A percentile compares a stretch with the other conserved stretches of the same genome.
phyloP scores from a whole-genome alignment of 2,888 invertebrate species.

The Lithodes maja region DNA sequence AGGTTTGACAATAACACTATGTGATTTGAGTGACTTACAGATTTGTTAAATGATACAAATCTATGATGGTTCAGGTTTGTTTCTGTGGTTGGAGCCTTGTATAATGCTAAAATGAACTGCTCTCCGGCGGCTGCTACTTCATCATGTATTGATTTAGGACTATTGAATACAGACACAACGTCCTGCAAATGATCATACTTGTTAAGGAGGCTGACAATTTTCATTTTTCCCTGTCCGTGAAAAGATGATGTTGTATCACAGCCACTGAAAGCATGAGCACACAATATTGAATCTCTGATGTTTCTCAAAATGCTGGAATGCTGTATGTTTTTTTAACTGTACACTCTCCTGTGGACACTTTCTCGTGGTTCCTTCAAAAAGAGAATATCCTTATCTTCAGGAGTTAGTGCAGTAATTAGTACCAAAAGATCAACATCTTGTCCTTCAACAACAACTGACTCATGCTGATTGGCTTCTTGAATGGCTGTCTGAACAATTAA shows the following conservation, averaged over 20 bases:
- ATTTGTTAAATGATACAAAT: conserved; percentile 72
- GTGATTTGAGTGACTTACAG: conserved; percentile 70
- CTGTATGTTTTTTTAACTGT: too few species aligned
- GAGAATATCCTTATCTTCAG: conserved; percentile 71
- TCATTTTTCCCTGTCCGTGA: conserved; percentile 65
- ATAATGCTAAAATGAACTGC: conserved; percentile 72
- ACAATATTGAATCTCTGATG: conserved; percentile 71
- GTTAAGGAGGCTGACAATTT: conserved; percentile 72
- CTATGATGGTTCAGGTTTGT: conserved; percentile 71
- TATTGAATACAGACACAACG: conserved; percentile 73
- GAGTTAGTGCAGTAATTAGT: conserved; percentile 30
- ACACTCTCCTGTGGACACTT: conserved; percentile 73
- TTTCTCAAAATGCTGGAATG: neutral
- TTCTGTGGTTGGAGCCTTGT: conserved; percentile 72
- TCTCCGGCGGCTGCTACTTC: conserved; percentile 70
- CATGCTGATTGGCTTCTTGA: conserved; percentile 39
- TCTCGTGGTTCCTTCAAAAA: conserved; percentile 72
- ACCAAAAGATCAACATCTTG: conserved; percentile 71
- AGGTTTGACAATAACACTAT: conserved; percentile 73
- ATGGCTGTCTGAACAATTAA: conserved; percentile 73
- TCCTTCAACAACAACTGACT: conserved; percentile 72
- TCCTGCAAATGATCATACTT: conserved; percentile 73
- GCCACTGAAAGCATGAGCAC: conserved; percentile 71
- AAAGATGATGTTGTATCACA: conserved; percentile 72
- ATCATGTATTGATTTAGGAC: conserved; percentile 71